These are phyloP conservation scores for Amyelois transitella DNA, from an alignment of 1,140 invertebrate genomes.

Conservation along the genomic window DNA sequence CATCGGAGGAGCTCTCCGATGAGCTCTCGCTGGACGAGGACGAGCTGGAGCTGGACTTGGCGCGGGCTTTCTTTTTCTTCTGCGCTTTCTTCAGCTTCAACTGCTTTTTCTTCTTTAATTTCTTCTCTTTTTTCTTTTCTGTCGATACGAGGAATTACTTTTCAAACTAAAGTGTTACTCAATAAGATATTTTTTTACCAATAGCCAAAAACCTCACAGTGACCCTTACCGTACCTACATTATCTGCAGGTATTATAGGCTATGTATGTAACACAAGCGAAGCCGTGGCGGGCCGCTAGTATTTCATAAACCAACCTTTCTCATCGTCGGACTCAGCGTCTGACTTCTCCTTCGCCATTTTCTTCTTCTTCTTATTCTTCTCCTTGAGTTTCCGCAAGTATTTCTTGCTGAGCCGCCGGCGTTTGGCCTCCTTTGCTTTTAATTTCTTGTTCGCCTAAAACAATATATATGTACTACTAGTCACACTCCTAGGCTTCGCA, in stretches of 20 bases:
- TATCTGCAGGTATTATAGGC: neutral
- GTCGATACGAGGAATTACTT: neutral
- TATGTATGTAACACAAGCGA: neutral
- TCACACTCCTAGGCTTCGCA: no score
- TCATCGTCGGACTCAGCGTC: slow-evolving; percentile 31
- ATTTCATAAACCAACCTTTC: no score
- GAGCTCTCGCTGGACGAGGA: slow-evolving; percentile 18
- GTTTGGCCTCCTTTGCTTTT: slow-evolving; percentile 46
- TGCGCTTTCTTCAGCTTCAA: slow-evolving; percentile 40
- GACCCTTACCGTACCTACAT: no score
- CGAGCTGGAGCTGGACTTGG: slow-evolving; percentile 21
- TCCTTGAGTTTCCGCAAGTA: slow-evolving; percentile 53
- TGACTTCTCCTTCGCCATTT: slow-evolving; percentile 12
- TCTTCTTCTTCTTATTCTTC: slow-evolving; percentile 43
- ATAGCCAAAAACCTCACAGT: no score
- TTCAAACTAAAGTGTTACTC: no score
- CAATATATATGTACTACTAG: slow-evolving; percentile 1
- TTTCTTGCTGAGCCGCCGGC: slow-evolving; percentile 38
- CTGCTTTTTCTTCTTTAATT: slow-evolving; percentile 44
- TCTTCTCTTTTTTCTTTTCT: slow-evolving; percentile 51
- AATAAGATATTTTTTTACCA: no score
- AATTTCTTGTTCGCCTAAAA: slow-evolving; percentile 44
- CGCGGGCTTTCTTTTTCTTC: slow-evolving; percentile 44
- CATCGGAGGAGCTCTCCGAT: slow-evolving; percentile 39
- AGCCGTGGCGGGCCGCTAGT: no score